Conservation (phyloP, 2,113 vertebrate species). For the Penelope pileata region DNA sequence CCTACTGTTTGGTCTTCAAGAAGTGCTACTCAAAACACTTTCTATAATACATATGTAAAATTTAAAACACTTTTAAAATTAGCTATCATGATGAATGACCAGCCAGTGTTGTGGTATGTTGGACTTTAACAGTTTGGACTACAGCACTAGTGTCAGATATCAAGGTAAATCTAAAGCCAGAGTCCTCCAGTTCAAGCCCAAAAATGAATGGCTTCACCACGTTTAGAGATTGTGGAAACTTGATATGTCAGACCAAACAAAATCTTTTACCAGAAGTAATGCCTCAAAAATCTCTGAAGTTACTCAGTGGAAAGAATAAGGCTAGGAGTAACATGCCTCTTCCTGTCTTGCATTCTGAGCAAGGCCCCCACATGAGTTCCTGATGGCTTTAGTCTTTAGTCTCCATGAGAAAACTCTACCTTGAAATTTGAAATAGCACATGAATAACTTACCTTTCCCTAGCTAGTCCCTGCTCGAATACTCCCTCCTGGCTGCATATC, state of each 20-base stretch:
- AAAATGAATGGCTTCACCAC: not conserved
- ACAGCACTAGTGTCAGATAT: not conserved
- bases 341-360: not conserved
- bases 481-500: not conserved
- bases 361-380: not conserved
- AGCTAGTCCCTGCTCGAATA: not conserved
- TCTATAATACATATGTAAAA: not conserved
- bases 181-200: not conserved
- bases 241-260: rapidly evolving
- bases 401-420: not conserved
- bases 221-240: not conserved
- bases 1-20: not conserved
- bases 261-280: not conserved
- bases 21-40: not conserved
- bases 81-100: not conserved
- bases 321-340: not conserved
- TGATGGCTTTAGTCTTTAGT: not conserved
- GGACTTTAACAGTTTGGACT: not conserved
- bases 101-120: not conserved
- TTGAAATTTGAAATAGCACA: not conserved
- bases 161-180: not conserved
- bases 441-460: not conserved
- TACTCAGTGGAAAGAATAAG: not conserved
- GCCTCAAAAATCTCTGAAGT: not conserved
- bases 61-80: not conserved